Base-by-base conservation (phyloP, 2,113 vertebrate species). In the Pavo muticus region DNA sequence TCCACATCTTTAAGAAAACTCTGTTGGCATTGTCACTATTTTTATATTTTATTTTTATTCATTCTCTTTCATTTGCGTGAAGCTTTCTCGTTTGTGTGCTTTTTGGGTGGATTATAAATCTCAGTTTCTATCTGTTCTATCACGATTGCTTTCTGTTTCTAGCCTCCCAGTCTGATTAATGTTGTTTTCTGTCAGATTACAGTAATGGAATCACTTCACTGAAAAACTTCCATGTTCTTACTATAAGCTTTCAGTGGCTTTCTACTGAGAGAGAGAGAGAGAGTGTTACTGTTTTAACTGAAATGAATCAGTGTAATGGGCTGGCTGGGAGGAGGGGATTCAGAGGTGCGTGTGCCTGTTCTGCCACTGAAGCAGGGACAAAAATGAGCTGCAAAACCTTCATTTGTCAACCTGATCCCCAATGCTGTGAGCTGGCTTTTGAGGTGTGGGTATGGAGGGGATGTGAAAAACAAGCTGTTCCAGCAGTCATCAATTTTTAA, bases 191-290 rank as follows among this genome's bases (percentile, higher is more conserved):
- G 68, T 91, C 77, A 59, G 68, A 79, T 88, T 85, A 64, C n/a
- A 0, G 80, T 95, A 95, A 95, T 97, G 91, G 91, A 96, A 91
- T 96, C 91, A 80, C 74, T 93, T 88, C 78, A 86, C 64, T 71
- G 54, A 73, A 94, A 57, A 50, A 79, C 68, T 61, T 93, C 44
- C 5, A 6, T 90, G 67, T 71, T 89, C 39, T 91, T 80, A 60
- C 89, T 94, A 20, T 67, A 60, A 93, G 87, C 87, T 97, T 93
- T 95, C 87, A 90, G 82, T 64, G 90, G 84, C 80, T 91, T 90
- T 95, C 81, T 92, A 78, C 70, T 93, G 59, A 71, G 68, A 91
- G 76, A 3, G 50, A 52, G 27, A 52, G 27, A 29, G 52, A 54
- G 52, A 54, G 87, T 95, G 87, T 89, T 69, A 91, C 87, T 1